A percentile compares a stretch with the other conserved stretches of the same genome.
These are phyloP conservation scores for Thymallus thymallus DNA, from an alignment of 2,113 vertebrate genomes.

Conservation along the genomic window DNA sequence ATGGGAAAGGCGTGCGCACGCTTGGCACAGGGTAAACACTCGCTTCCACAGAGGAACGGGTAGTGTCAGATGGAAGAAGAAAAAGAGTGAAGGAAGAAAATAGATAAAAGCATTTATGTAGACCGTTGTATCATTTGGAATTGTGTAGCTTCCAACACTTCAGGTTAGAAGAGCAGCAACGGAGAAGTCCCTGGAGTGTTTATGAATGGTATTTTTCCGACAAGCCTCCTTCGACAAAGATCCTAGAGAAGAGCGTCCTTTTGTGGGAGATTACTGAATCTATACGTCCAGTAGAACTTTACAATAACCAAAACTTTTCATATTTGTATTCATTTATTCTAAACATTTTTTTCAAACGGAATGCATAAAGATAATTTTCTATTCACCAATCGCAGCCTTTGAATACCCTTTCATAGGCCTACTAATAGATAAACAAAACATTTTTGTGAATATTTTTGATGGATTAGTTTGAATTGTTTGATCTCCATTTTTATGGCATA, in stretches of 20 bases:
- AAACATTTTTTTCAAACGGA: neutral
- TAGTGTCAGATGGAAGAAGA: slow-evolving; percentile 52
- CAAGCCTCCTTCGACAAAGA: neutral
- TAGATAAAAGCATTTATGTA: slow-evolving; percentile 1
- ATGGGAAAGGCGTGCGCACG: slow-evolving; percentile 80
- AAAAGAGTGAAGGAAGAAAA: slow-evolving; percentile 28
- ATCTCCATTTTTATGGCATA: neutral
- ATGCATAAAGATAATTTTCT: neutral
- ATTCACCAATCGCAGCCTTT: neutral
- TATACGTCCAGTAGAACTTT: slow-evolving; percentile 14
- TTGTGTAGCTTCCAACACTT: neutral
- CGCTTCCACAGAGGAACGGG: slow-evolving; percentile 74
- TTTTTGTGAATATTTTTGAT: neutral
- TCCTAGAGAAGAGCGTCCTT: slow-evolving; percentile 19
- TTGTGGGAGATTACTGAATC: slow-evolving; percentile 17
- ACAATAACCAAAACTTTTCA: slow-evolving; percentile 16
- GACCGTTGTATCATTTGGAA: neutral
- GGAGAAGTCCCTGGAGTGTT: neutral
- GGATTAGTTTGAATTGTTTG: neutral
- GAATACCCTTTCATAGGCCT: neutral
- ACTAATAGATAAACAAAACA: neutral
- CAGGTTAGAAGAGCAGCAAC: neutral
- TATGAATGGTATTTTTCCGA: neutral
- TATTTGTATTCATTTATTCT: neutral
- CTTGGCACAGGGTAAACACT: slow-evolving; percentile 86